These are phyloP conservation scores for Drosophila ezoana DNA, from an alignment of 2,888 invertebrate genomes.

Conservation along the genomic window DNA sequence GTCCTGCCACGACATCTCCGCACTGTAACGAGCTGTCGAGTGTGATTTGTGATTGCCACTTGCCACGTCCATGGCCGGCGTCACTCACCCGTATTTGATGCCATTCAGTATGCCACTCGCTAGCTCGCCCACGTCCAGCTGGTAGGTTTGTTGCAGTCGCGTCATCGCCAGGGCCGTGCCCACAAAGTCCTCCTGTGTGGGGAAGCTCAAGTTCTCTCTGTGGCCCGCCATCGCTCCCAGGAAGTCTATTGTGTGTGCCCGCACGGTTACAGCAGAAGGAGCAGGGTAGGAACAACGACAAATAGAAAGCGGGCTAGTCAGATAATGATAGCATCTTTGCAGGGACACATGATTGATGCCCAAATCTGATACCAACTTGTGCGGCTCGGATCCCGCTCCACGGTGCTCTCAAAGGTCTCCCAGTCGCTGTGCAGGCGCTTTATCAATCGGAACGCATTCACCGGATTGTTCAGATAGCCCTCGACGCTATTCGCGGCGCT, in stretches of 20 bases:
- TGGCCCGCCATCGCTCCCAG: slow-evolving; percentile 90
- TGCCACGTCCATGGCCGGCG: slow-evolving; percentile 14
- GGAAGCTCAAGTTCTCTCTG: slow-evolving; percentile 91
- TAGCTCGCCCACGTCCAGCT: slow-evolving; percentile 93
- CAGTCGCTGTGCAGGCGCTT: slow-evolving; percentile 97
- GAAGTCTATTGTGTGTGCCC: slow-evolving; percentile 86
- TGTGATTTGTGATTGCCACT: slow-evolving; percentile 46
- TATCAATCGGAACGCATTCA: slow-evolving; percentile 97
- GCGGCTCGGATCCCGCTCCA: slow-evolving; percentile 88
- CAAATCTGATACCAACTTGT: slow-evolving; percentile 76
- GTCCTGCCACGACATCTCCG: slow-evolving; percentile 92
- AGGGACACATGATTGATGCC: slow-evolving; percentile 19
- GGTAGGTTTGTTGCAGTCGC: slow-evolving; percentile 97
- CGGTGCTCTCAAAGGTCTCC: slow-evolving; percentile 91
- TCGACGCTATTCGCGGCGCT: slow-evolving; percentile 90
- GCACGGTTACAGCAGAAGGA: not conserved
- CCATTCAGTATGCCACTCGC: slow-evolving; percentile 94
- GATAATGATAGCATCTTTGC: slow-evolving; percentile 17
- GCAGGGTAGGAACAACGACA: not conserved
- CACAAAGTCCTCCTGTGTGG: slow-evolving; percentile 95
- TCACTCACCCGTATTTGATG: slow-evolving; percentile 89
- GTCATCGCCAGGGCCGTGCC: slow-evolving; percentile 97
- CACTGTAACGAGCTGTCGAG: slow-evolving; percentile 82
- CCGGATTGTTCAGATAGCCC: slow-evolving; percentile 94
- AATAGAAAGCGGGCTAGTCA: slow-evolving; percentile 21